Conservation (phyloP, 2,888 invertebrate species). For the Polyommatus icarus region DNA sequence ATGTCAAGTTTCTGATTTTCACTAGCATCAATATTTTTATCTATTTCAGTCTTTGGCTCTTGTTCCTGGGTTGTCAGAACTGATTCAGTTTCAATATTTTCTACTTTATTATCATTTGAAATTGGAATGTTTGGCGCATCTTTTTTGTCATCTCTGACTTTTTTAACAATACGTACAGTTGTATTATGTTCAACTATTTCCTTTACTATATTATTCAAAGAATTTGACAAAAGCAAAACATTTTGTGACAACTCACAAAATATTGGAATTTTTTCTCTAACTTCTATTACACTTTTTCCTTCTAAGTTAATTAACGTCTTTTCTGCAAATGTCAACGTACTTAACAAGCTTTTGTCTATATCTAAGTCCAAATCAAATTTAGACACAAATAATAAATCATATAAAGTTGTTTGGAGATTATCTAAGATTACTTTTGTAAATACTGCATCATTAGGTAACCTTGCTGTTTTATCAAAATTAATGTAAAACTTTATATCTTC, state of each 20-base stretch:
- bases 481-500: slow-evolving; percentile 75
- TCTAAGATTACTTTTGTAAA: slow-evolving; percentile 67
- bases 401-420: slow-evolving; percentile 55
- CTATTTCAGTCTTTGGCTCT: not conserved
- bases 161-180: not conserved
- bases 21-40: not conserved
- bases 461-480: slow-evolving; percentile 72
- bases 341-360: slow-evolving; percentile 41
- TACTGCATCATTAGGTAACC: slow-evolving; percentile 66
- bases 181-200: not conserved
- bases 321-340: slow-evolving; percentile 47
- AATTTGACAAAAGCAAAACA: slow-evolving; percentile 45
- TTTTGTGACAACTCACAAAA: slow-evolving; percentile 56
- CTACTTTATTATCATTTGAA: not conserved
- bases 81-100: not conserved
- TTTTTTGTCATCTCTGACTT: not conserved
- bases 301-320: slow-evolving; percentile 51
- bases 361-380: slow-evolving; percentile 44
- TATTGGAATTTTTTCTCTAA: slow-evolving; percentile 70
- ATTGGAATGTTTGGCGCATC: not conserved
- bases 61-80: not conserved
- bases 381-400: slow-evolving; percentile 41
- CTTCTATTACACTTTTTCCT: slow-evolving; percentile 56
- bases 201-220: not conserved
- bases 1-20: not conserved